Conservation (phyloP, 35 echinoderm and acorn worm species). For the Patiria miniata region DNA sequence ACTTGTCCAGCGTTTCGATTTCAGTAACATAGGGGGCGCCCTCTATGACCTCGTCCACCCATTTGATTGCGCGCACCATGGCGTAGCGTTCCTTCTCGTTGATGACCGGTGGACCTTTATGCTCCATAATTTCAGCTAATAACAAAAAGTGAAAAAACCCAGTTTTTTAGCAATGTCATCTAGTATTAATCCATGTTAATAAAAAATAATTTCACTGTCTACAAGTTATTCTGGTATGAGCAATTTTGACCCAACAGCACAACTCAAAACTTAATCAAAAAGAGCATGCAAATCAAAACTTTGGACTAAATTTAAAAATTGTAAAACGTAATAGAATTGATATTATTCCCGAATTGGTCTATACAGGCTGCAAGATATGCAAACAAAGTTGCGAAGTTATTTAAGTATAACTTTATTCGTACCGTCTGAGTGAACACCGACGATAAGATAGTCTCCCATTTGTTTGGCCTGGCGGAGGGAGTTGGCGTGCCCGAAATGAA, state of each 20-base stretch:
- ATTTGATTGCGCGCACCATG: slow-evolving; percentile 93
- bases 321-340: too few species aligned
- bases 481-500: slow-evolving; percentile 93
- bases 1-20: slow-evolving; percentile 89
- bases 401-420: slow-evolving; percentile 16
- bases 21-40: slow-evolving; percentile 89
- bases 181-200: neutral
- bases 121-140: slow-evolving; percentile 74
- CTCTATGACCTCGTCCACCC: slow-evolving; percentile 95
- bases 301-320: too few species aligned
- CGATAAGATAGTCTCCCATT: slow-evolving; percentile 93
- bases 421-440: slow-evolving; percentile 96
- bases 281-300: too few species aligned
- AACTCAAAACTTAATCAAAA: neutral
- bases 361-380: too few species aligned
- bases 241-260: neutral
- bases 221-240: neutral
- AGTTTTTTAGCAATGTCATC: neutral
- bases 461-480: slow-evolving; percentile 91
- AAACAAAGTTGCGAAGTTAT: too few species aligned
- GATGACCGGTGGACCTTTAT: slow-evolving; percentile 99
- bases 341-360: too few species aligned
- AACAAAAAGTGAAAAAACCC: neutral
- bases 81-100: slow-evolving; percentile 91
- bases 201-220: neutral